Conservation (phyloP, 1,140 invertebrate genomes). For the Sycophaga agraensis region DNA sequence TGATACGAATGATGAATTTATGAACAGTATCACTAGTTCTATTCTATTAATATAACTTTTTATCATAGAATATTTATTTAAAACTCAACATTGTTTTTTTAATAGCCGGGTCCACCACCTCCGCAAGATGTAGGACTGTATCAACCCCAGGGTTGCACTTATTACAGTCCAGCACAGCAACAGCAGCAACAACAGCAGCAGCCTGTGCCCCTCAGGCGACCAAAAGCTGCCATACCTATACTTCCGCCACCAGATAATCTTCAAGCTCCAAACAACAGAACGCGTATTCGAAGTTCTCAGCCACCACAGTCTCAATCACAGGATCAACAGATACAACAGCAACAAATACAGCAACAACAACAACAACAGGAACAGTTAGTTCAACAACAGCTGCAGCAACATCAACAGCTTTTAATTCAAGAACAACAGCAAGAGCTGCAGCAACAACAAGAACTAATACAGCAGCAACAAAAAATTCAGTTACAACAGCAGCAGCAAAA, state of each 20-base stretch:
- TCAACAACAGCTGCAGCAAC: constrained; percentile 17
- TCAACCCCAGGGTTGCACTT: constrained; percentile 62
- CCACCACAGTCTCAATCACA: constrained; percentile 3
- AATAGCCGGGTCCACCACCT: constrained; percentile 52
- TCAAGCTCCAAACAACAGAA: constrained; percentile 36
- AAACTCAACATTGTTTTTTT: no score
- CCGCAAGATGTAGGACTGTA: constrained; percentile 58
- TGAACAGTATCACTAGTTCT: no score
- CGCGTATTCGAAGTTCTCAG: constrained; percentile 36
- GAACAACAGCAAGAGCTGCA: constrained; percentile 6
- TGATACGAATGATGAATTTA: no score
- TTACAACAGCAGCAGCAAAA: constrained; percentile 2
- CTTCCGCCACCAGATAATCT: constrained; percentile 61
- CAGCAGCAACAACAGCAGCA: constrained; percentile 55
- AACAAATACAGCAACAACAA: constrained; percentile 23
- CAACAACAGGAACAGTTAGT: constrained; percentile 22
- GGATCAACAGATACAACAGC: constrained; percentile 30
- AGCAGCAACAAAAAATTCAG: constrained; percentile 4
- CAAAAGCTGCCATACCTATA: constrained; percentile 64
- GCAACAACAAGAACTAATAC: background rate
- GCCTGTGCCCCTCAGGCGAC: constrained; percentile 54
- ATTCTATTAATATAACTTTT: no score
- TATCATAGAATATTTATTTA: no score
- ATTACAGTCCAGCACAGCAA: constrained; percentile 58
- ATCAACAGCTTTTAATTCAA: constrained; percentile 16